phyloP scores from a whole-genome alignment of 2,113 vertebrate genomes.

The Paracanthobrama guichenoti region DNA sequence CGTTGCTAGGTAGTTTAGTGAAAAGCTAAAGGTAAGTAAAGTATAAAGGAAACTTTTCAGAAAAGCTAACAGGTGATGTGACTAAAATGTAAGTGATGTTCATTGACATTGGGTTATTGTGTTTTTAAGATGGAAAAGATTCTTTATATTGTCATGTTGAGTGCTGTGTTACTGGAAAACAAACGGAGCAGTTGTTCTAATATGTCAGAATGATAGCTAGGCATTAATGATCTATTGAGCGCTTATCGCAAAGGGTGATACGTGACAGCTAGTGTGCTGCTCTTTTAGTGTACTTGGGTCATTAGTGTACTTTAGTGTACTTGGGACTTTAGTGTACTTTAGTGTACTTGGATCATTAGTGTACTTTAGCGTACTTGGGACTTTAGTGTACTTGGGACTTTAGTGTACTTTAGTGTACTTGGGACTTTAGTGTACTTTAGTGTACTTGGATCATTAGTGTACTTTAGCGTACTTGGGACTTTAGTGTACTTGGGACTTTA shows the following conservation, averaged over 20 bases:
- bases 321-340: neutral
- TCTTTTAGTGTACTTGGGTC: too few species aligned
- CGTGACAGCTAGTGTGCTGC: neutral
- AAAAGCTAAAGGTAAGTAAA: neutral
- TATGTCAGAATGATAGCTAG: neutral
- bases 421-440: too few species aligned
- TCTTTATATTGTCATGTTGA: neutral
- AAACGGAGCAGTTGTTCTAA: neutral
- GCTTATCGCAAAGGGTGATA: too few species aligned
- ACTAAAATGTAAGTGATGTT: neutral
- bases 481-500: too few species aligned
- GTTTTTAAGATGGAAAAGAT: neutral
- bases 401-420: too few species aligned
- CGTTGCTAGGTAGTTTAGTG: neutral
- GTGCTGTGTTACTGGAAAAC: neutral
- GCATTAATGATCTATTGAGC: neutral
- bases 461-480: too few species aligned
- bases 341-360: too few species aligned
- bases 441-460: too few species aligned
- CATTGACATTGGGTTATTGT: neutral
- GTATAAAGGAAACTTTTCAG: neutral
- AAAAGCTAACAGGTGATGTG: neutral
- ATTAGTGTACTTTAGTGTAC: neutral
- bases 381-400: too few species aligned
- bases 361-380: too few species aligned